Evolutionary conservation across 2,888 invertebrate species (phyloP), one percentile per base, ranked within the genome.

Genomic region (Drosophila cognata): DNA sequence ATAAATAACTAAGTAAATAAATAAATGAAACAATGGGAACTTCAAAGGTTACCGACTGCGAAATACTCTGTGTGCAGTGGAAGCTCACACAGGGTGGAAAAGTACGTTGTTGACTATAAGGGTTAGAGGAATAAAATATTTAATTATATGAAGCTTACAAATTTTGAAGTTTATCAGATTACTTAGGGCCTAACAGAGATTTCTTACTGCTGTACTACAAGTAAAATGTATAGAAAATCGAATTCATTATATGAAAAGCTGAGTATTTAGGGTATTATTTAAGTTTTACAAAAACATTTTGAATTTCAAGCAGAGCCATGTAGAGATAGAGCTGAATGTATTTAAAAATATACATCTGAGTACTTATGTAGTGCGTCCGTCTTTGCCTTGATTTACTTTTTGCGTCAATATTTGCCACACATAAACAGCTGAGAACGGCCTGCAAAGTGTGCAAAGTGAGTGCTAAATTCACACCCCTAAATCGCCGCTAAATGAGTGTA

Each of bases 391-490:
- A 84, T 81, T 84, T 66, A 81, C 74, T 72, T 82, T 81, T 59
- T 36, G 33, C 71, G 64, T 73, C 63, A 81, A 82, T 82, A 81
- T 84, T 84, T 84, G 60, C 64, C 38, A 16, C 36, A n/a, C 31
- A 38, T 48, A 73, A 59, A 65, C 82, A 78, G 33, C 43, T 53
- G 52, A 52, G 48, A 52, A 31, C 59, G n/a, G 68, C 35, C 35
- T 50, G 59, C 33, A 21, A 58, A 53, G 66, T 55, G 65, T 56
- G 36, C 53, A 67, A 67, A 64, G 28, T 61, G 51, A 67, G 70
- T 64, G 84, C 68, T 35, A 85, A 79, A 71, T 72, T 90, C 89
- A 88, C 90, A 88, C 84, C 80, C 71, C 70, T 59, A 67, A 89
- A 81, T 51, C 78, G 51, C 43, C 60, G 77, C 73, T 89, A 71